A percentile compares a stretch with the other conserved stretches of the same genome.
These are phyloP conservation scores for Ictalurus punctatus DNA, from an alignment of 2,113 vertebrate species.

Conservation along the genomic window DNA sequence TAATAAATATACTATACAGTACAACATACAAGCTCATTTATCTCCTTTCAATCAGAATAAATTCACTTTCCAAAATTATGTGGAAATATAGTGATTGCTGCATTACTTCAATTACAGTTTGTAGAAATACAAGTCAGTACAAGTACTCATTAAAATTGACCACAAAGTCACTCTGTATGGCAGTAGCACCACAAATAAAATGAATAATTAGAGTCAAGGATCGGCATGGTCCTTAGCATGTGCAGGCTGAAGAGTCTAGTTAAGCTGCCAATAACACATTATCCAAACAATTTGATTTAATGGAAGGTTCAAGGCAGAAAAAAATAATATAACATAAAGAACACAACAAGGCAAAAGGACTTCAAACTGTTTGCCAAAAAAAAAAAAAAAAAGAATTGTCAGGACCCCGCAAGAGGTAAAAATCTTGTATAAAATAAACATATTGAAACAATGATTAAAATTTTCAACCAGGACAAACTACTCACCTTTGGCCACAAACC, in stretches of 20 bases:
- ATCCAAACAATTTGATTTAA: not conserved
- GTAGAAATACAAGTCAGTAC: constrained; percentile 25
- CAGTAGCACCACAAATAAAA: constrained; percentile 38
- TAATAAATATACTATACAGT: not conserved
- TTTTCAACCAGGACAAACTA: not conserved
- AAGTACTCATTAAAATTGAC: constrained; percentile 28
- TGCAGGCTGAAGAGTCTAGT: not conserved
- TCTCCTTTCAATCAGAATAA: not conserved
- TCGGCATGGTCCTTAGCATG: constrained; percentile 9
- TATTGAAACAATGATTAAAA: not conserved
- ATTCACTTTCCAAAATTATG: not conserved
- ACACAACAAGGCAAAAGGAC: not conserved
- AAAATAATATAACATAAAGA: not conserved
- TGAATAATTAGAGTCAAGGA: constrained; percentile 31
- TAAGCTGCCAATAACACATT: not conserved
- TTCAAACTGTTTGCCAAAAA: not conserved
- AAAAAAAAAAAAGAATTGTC: not conserved
- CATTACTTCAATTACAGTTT: not conserved
- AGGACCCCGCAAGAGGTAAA: not conserved
- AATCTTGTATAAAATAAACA: not conserved
- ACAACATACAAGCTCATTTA: not conserved
- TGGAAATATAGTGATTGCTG: not conserved
- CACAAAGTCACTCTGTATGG: constrained; percentile 21
- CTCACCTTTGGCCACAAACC: not conserved
- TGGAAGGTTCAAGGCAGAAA: not conserved